A percentile compares a stretch with the other conserved stretches of the same genome.
phyloP scores from a whole-genome alignment of 1,140 invertebrate genomes.

The Neodiprion pinetum region DNA sequence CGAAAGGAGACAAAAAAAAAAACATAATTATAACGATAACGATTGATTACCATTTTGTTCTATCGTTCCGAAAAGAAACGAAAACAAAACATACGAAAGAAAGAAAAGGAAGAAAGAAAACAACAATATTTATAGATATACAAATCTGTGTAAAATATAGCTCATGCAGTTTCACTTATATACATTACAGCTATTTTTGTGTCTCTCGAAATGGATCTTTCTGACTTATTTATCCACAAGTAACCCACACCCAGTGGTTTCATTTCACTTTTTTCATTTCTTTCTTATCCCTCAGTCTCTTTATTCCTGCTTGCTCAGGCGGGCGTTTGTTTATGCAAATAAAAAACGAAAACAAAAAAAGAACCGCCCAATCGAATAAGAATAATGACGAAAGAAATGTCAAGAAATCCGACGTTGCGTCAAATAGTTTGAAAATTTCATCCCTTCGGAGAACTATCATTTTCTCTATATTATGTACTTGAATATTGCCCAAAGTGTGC shows the following conservation, averaged over 20 bases:
- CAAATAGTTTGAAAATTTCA: not conserved
- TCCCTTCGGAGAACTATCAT: too few species aligned
- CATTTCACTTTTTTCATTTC: not conserved
- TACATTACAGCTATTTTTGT: not conserved
- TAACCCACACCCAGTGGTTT: too few species aligned
- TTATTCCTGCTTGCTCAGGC: not conserved
- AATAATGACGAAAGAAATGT: not conserved
- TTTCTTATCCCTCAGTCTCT: not conserved
- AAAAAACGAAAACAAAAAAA: not conserved
- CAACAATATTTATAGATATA: not conserved
- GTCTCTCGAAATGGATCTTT: not conserved
- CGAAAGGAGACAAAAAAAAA: not conserved
- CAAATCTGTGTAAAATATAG: conserved; percentile 36
- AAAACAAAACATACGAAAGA: too few species aligned
- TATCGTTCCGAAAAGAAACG: conserved; percentile 41
- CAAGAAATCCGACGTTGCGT: not conserved
- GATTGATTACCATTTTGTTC: conserved; percentile 45
- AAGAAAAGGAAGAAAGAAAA: too few species aligned
- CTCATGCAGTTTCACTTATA: not conserved
- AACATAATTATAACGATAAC: conserved; percentile 42
- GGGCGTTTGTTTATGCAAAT: not conserved
- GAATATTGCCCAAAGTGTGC: not conserved
- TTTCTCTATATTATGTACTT: not conserved
- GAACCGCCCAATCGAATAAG: not conserved
- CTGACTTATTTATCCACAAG: not conserved